Conservation (phyloP, 2,113 vertebrate genomes). For the Tetraodon nigroviridis region DNA sequence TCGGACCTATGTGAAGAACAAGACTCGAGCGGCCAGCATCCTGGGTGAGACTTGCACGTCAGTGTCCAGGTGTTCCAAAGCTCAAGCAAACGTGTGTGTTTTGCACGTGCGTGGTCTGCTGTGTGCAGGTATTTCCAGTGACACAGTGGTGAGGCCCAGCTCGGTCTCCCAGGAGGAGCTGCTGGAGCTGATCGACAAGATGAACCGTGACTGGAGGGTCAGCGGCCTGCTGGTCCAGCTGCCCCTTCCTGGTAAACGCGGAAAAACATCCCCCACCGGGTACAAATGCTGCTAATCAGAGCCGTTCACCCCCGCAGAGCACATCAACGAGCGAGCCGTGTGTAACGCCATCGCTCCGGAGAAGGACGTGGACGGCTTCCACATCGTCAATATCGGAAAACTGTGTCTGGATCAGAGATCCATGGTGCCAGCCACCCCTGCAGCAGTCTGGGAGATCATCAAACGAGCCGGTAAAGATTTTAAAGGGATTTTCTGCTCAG, state of each 20-base stretch:
- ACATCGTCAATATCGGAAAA: conserved; percentile 86
- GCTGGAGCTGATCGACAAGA: conserved; percentile 78
- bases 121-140: conserved; percentile 77
- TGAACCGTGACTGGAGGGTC: conserved; percentile 85
- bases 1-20: conserved; percentile 86
- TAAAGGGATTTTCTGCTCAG: too few species aligned
- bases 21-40: conserved; percentile 82
- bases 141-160: conserved; percentile 81
- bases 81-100: background rate
- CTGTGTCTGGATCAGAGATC: conserved; percentile 88
- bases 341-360: conserved; percentile 86
- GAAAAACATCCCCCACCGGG: background rate
- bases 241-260: conserved; percentile 75
- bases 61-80: background rate
- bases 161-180: conserved; percentile 86
- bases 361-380: conserved; percentile 94
- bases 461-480: conserved; percentile 75
- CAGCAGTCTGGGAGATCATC: conserved; percentile 92
- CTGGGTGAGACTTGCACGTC: conserved; percentile 72
- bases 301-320: conserved; percentile 67
- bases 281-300: background rate
- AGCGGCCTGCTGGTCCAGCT: conserved; percentile 89
- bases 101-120: background rate
- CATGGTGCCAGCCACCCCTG: conserved; percentile 85
- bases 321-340: conserved; percentile 82